Percentiles rank a stretch among this genome's conserved stretches.
Conservation (phyloP, 2,113 vertebrate species). For the Panurus biarmicus region DNA sequence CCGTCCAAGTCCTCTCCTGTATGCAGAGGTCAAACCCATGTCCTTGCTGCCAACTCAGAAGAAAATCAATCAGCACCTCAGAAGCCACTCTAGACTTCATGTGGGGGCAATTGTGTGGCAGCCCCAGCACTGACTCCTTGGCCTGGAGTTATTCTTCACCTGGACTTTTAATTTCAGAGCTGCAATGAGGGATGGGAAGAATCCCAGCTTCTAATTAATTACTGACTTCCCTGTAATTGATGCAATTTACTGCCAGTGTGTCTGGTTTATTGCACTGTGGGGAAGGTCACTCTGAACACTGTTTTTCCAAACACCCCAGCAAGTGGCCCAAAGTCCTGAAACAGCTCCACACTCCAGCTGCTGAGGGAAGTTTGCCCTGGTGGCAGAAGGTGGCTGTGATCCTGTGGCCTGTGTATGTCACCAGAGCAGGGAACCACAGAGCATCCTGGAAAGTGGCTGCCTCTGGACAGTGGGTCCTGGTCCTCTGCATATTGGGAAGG, state of each 20-base stretch:
- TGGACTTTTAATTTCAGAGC: background rate
- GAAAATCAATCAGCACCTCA: background rate
- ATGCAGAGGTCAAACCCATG: background rate
- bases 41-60: background rate
- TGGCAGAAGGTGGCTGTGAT: background rate
- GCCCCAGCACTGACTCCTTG: background rate
- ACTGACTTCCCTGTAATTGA: background rate
- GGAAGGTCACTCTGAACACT: background rate
- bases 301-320: background rate
- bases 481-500: background rate
- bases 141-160: background rate
- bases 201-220: background rate
- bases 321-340: background rate
- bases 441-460: background rate
- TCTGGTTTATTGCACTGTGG: background rate
- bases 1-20: accelerated
- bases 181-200: background rate
- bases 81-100: background rate
- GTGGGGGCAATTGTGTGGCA: background rate
- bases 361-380: background rate
- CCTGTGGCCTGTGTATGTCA: background rate
- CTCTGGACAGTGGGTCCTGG: background rate
- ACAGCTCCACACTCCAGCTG: background rate
- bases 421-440: background rate
- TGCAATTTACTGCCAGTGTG: background rate